Percentiles rank a stretch among this genome's conserved stretches.
Evolutionary conservation across 53 echinoderm and acorn worm species (phyloP).

Genomic region (Mesocentrotus franciscanus): DNA sequence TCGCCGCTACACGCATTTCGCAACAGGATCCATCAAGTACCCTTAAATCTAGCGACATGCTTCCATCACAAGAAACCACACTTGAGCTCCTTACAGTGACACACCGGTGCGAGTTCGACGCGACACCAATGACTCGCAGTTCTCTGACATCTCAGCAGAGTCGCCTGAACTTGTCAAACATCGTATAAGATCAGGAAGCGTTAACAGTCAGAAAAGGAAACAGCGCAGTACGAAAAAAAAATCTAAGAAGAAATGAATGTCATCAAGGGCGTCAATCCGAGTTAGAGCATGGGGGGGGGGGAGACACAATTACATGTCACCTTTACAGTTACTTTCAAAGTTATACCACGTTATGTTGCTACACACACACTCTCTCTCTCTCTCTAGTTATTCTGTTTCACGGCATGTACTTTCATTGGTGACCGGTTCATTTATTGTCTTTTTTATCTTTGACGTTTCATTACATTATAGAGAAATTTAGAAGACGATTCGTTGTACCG

Average conservation of each 20-base stretch:
- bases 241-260: neutral
- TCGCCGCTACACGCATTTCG: neutral
- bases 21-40: neutral
- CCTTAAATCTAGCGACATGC: neutral
- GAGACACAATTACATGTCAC: too few relatives aligned
- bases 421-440: too few relatives aligned
- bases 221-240: neutral
- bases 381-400: too few relatives aligned
- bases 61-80: neutral
- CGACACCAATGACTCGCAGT: neutral
- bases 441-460: too few relatives aligned
- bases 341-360: too few relatives aligned
- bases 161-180: neutral
- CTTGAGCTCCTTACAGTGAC: neutral
- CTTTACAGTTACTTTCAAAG: too few relatives aligned
- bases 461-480: too few relatives aligned
- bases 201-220: neutral
- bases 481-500: too few relatives aligned
- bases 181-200: conserved; percentile 1
- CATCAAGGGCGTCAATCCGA: too few relatives aligned
- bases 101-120: neutral
- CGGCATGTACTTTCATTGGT: too few relatives aligned
- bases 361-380: too few relatives aligned
- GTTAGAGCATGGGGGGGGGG: too few relatives aligned
- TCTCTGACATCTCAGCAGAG: neutral